These are phyloP conservation scores for Hyles euphorbiae DNA, from an alignment of 1,140 invertebrate genomes.

Conservation along the genomic window DNA sequence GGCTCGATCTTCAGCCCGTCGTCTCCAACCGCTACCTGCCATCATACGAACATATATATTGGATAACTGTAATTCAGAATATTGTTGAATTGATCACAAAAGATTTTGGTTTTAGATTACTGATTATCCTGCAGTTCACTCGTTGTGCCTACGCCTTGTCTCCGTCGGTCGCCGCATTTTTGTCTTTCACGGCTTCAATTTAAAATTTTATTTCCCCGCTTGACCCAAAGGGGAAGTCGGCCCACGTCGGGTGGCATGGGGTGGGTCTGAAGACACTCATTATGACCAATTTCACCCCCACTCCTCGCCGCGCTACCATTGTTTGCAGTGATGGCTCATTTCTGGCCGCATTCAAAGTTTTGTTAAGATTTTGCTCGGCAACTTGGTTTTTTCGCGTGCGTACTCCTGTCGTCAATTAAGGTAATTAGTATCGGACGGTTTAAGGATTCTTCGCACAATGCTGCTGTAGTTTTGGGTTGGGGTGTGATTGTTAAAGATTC, in stretches of 20 bases:
- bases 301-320: slow-evolving; percentile 40
- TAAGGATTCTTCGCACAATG: too few relatives aligned
- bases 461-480: too few relatives aligned
- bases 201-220: slow-evolving; percentile 70
- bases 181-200: slow-evolving; percentile 69
- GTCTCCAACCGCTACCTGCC: too few relatives aligned
- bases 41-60: too few relatives aligned
- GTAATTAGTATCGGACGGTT: too few relatives aligned
- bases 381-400: slow-evolving; percentile 17
- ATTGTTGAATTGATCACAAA: too few relatives aligned
- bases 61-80: too few relatives aligned
- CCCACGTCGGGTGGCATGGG: slow-evolving; percentile 12
- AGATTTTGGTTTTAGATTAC: too few relatives aligned
- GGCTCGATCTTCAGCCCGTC: too few relatives aligned
- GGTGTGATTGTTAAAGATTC: too few relatives aligned
- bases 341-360: slow-evolving; percentile 53
- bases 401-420: too few relatives aligned
- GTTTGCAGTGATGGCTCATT: slow-evolving; percentile 63
- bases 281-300: slow-evolving; percentile 67
- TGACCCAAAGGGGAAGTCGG: slow-evolving; percentile 48
- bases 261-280: slow-evolving; percentile 50
- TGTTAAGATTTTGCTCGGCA: slow-evolving; percentile 34
- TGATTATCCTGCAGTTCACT: too few relatives aligned
- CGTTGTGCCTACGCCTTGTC: slow-evolving; percentile 30
- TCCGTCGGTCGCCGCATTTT: slow-evolving; percentile 42